These are phyloP conservation scores for Xestia ashworthii DNA, from an alignment of 2,888 invertebrate species.

Conservation along the genomic window DNA sequence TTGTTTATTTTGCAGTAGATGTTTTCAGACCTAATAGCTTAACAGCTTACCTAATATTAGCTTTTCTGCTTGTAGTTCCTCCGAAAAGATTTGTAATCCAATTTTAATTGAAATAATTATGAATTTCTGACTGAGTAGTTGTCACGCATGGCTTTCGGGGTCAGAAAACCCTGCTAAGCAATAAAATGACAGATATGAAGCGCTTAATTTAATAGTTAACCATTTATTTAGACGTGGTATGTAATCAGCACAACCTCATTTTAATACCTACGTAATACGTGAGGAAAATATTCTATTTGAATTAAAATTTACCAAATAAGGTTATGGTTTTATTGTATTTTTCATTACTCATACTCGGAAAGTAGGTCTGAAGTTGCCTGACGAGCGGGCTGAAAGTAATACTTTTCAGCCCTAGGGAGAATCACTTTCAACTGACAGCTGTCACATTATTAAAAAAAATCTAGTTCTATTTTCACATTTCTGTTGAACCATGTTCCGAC, in stretches of 20 bases:
- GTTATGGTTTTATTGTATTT: neutral
- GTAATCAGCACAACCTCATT: neutral
- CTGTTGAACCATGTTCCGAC: too few species aligned
- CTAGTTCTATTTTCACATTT: too few species aligned
- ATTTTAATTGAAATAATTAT: conserved; percentile 25
- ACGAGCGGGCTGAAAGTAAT: too few species aligned
- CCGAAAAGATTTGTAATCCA: neutral
- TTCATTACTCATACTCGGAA: too few species aligned
- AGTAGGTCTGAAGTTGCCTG: too few species aligned
- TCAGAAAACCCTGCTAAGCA: conserved; percentile 27
- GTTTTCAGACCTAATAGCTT: neutral
- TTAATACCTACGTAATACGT: neutral
- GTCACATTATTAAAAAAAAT: too few species aligned
- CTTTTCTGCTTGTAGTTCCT: neutral
- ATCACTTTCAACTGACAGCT: too few species aligned
- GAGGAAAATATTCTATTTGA: neutral
- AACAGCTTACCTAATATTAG: neutral
- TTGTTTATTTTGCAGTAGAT: neutral
- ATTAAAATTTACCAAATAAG: neutral
- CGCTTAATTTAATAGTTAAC: neutral
- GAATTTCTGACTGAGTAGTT: conserved; percentile 20
- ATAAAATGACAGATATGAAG: conserved; percentile 15
- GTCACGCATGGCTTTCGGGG: conserved; percentile 44
- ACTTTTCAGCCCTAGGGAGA: too few species aligned
- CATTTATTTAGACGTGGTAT: conserved; percentile 3